A percentile compares a stretch with the other conserved stretches of the same genome.
Evolutionary conservation across 1,140 invertebrate species (phyloP).

Genomic region (Chironomus tepperi): DNA sequence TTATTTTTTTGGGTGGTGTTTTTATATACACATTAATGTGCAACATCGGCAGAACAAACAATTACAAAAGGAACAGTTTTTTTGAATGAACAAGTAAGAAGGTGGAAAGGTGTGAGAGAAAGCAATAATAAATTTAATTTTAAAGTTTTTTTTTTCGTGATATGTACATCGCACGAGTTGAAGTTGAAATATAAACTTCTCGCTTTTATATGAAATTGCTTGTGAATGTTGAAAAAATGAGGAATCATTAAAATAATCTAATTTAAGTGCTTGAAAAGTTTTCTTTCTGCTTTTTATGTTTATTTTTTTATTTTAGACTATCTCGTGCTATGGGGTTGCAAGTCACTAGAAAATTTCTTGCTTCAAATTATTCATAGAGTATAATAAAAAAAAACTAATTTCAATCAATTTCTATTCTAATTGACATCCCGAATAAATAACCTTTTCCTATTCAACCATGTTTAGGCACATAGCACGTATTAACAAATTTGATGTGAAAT

Average conservation of each 20-base stretch:
- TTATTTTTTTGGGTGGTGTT: slow-evolving; percentile 17
- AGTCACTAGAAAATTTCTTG: not conserved
- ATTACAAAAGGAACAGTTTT: not conserved
- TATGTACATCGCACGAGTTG: slow-evolving; percentile 2
- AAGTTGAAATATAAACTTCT: slow-evolving; percentile 10
- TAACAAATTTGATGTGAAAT: not conserved
- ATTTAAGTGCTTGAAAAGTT: slow-evolving; percentile 20
- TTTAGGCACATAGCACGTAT: not conserved
- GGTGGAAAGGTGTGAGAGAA: not conserved
- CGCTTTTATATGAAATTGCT: slow-evolving; percentile 16
- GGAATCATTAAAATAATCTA: slow-evolving; percentile 21
- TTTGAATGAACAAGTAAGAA: not conserved
- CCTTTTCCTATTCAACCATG: slow-evolving; percentile 9
- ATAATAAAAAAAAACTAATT: slow-evolving; percentile 9
- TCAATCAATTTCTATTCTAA: slow-evolving; percentile 23
- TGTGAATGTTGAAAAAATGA: slow-evolving; percentile 3
- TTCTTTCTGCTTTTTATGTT: not conserved
- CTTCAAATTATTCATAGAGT: not conserved
- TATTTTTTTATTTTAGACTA: not conserved
- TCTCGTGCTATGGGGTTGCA: not conserved
- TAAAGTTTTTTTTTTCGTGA: slow-evolving; percentile 9
- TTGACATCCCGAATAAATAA: slow-evolving; percentile 22
- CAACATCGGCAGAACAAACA: not conserved
- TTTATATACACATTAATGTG: not conserved
- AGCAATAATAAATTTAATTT: slow-evolving; percentile 21